Evolutionary conservation across 2,888 invertebrate genomes (phyloP).

Genomic region (Mythimna vitellina): DNA sequence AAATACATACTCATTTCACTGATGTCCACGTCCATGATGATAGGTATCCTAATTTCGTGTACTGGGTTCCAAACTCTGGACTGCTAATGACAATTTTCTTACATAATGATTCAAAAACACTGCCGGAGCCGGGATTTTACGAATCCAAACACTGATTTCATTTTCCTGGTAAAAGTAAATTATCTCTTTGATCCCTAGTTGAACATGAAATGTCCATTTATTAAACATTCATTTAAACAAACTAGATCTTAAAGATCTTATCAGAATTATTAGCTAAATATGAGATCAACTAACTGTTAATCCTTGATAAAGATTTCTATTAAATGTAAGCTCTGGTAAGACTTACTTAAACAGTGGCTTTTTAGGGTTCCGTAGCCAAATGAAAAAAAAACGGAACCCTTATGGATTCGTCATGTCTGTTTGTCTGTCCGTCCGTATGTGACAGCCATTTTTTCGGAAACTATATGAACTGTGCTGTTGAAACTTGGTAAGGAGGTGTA

Average conservation of each 20-base stretch:
- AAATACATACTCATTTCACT: neutral
- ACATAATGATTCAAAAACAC: constrained; percentile 10
- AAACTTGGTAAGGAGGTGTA: too few relatives aligned
- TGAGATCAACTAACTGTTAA: neutral
- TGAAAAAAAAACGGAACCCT: too few relatives aligned
- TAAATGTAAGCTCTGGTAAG: neutral
- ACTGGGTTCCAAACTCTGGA: neutral
- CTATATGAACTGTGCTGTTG: too few relatives aligned
- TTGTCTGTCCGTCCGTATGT: too few relatives aligned
- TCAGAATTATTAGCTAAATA: neutral
- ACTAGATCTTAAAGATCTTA: neutral
- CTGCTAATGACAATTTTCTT: constrained; percentile 33
- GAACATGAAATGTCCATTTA: constrained; percentile 19
- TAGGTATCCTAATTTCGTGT: constrained; percentile 14
- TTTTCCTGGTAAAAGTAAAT: constrained; percentile 8
- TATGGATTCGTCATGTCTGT: too few relatives aligned
- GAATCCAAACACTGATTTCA: constrained; percentile 15
- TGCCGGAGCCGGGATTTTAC: constrained; percentile 9
- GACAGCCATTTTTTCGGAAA: too few relatives aligned
- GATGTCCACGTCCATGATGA: neutral
- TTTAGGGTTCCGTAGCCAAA: too few relatives aligned
- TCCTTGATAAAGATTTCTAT: neutral
- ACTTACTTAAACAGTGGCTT: neutral
- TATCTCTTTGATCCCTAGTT: constrained; percentile 26
- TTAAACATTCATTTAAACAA: neutral